Evolutionary conservation across 1,140 invertebrate genomes (phyloP), one percentile per base, ranked within the genome.

Genomic region (Cyrtorhinus lividipennis): DNA sequence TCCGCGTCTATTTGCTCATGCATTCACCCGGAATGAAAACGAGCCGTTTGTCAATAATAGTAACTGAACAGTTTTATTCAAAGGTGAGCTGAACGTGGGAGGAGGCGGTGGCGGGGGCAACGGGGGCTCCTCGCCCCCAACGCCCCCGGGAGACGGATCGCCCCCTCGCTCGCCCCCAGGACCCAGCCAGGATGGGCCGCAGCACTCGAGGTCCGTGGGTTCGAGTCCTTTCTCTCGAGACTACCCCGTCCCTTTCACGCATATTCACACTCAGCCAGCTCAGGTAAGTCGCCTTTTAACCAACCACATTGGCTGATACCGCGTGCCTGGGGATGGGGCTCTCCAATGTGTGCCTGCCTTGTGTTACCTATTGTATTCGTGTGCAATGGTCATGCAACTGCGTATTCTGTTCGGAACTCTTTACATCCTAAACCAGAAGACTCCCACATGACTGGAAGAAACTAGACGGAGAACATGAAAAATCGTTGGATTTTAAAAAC

Each of bases 221-320:
- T 74, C 76, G 68, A 78, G 77, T 73, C 77, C 79, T 25, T 79
- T 79, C 69, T 72, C 72, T 38, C 80, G 82, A 67, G 85, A 84
- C 74, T 89, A 92, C 73, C 85, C 67, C 20, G 66, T 67, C 23
- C 64, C 84, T 27, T 92, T 92, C 75, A 86, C 90, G 74, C 90
- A 92, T 74, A 92, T 92, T 77, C 90, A 94, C 72, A 81, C 86
- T 64, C 90, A 93, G 74, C 82, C 88, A 68, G 85, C 89, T 73
- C 90, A 93, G 82, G 90, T 93, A 74, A 79, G 24, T 26, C 24
- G 23, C 22, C n/a, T n/a, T n/a, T n/a, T n/a, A n/a, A n/a, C n/a
- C n/a, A n/a, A n/a, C n/a, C n/a, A 24, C 64, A 24, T 59, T 64
- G 48, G 10, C 61, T n/a, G n/a, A n/a, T n/a, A n/a, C n/a, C n/a